Base-by-base conservation (phyloP, 1,140 invertebrate genomes). In the Eueides isabella region DNA sequence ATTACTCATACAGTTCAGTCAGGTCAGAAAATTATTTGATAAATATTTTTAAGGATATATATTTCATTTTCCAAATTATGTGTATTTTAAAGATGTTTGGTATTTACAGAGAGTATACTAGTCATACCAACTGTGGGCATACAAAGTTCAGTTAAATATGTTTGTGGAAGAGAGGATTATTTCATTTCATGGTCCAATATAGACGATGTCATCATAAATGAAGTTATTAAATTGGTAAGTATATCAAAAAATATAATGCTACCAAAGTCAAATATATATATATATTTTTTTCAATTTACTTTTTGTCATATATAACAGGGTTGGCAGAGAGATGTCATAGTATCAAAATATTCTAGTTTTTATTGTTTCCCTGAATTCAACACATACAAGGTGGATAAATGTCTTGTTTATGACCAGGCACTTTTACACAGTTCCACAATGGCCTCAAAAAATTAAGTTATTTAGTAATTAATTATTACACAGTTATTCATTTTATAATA, bases 191-290 rank as follows among this genome's bases (percentile, higher is more conserved):
- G 91, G 91, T 74, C 83, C 0, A 85, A 76, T 71, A 86, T 92
- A 72, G 90, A 91, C 80, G 91, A 92, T 83, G 82, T 92, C 61
- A 87, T 92, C 61, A 92, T 92, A 55, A 89, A 91, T 85, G 91
- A 92, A 87, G 91, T 92, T 68, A 85, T 92, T 61, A 86, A 90
- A 77, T 76, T 91, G 79, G 90, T 92, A 77, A 86, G 81, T 72
- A 29, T 28, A 23, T 65, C 31, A 6, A 5, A 35, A 31, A 35
- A 35, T 35, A 35, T 35, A 4, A 35, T 35, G 35, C 1, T 35
- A 0, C 1, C 35, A 35, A 3, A 35, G 33, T 35, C 9, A 9
- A 3, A 35, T 35, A 6, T 6, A 6, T 31, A 31, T 6, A 31
- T 6, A 5, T 31, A 6, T 5, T 31, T 31, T 31, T 31, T 31